Conservation (phyloP, 1,140 invertebrate species). For the Olivierus martensii region DNA sequence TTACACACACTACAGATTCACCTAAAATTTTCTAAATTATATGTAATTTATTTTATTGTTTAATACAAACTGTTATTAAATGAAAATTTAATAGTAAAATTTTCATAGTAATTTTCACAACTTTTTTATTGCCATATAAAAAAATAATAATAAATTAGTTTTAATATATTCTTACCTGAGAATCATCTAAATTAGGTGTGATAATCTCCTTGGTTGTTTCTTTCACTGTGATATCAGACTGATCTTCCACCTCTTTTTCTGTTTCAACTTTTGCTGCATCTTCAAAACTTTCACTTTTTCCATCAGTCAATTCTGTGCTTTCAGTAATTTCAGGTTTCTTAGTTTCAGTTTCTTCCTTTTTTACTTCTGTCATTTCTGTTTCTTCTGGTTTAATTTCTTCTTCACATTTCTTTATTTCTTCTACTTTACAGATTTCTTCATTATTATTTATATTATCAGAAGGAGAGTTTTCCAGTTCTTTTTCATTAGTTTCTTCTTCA, state of each 20-base stretch:
- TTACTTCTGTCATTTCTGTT: background rate
- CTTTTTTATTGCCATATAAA: no score
- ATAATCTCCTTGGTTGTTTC: no score
- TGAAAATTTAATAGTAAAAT: no score
- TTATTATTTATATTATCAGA: background rate
- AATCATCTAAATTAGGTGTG: no score
- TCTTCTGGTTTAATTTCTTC: constrained; percentile 5
- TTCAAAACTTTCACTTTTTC: constrained; percentile 6
- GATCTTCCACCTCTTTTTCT: background rate
- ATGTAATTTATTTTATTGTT: no score
- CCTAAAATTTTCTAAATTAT: no score
- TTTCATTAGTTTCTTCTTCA: constrained; percentile 1
- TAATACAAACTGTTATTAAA: no score
- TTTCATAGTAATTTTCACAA: no score
- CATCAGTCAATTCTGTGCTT: constrained; percentile 28
- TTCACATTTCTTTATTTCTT: background rate
- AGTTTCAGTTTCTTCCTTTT: constrained; percentile 9
- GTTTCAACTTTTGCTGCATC: constrained; percentile 18
- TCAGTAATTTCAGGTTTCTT: constrained; percentile 6
- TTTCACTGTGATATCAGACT: no score
- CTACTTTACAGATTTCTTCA: background rate
- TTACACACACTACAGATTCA: no score
- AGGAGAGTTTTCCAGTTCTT: background rate
- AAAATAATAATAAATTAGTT: no score
- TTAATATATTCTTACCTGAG: no score